These are phyloP conservation scores for Zygogramma bicolorata DNA, from an alignment of 2,888 invertebrate genomes.

Conservation along the genomic window DNA sequence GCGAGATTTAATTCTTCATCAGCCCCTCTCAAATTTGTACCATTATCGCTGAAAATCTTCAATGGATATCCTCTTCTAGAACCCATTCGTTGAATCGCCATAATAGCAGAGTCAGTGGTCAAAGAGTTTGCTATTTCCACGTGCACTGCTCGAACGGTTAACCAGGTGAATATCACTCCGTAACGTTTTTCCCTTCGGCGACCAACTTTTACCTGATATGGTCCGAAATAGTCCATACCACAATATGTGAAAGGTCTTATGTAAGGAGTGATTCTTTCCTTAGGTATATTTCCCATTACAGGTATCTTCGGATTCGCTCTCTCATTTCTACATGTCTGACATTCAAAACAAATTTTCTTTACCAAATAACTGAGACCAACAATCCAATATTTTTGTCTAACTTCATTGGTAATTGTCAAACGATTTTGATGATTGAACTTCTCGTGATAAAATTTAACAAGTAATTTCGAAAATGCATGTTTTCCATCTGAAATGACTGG, in stretches of 20 bases:
- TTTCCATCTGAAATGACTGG: background rate
- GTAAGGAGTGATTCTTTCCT: no score
- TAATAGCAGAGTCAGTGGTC: background rate
- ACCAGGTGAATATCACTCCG: background rate
- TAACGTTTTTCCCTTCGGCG: background rate
- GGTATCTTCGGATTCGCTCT: background rate
- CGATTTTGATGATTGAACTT: background rate
- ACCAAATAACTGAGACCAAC: background rate
- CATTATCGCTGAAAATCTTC: background rate
- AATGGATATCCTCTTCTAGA: background rate
- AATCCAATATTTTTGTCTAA: background rate
- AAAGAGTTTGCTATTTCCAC: background rate
- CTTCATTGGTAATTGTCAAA: background rate
- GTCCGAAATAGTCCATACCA: background rate
- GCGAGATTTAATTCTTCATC: no score
- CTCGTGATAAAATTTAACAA: background rate
- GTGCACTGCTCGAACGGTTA: background rate
- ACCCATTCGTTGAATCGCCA: background rate
- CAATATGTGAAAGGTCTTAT: background rate
- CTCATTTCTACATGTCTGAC: background rate
- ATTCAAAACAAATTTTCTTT: background rate
- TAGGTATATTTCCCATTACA: background rate
- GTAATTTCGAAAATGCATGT: background rate
- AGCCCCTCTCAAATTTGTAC: background rate
- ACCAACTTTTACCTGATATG: background rate